Evolutionary conservation across 2,888 invertebrate species (phyloP).

Genomic region (Melanargia galathea): DNA sequence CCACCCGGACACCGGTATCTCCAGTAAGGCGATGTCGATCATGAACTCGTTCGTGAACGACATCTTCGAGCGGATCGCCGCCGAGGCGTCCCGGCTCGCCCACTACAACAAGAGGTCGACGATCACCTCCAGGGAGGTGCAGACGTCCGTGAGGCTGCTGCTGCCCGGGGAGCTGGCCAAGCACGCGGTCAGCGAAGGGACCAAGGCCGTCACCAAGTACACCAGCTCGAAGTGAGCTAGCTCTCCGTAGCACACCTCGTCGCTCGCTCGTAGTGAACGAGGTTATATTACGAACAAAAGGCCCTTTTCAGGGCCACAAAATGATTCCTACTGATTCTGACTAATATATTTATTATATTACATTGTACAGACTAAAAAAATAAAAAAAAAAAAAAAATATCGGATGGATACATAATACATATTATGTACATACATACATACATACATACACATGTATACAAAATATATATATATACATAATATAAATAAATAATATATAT

Average conservation of each 20-base stretch:
- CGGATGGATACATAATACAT: no score
- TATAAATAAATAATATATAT: no score
- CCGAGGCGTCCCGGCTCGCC: slow-evolving; percentile 83
- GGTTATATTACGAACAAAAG: not conserved
- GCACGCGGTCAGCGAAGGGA: slow-evolving; percentile 86
- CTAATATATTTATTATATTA: no score
- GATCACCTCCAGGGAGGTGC: slow-evolving; percentile 86
- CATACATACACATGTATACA: no score
- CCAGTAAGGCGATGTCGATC: slow-evolving; percentile 84
- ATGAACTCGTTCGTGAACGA: slow-evolving; percentile 89
- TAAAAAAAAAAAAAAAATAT: not conserved
- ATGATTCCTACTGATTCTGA: not conserved
- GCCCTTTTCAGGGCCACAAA: not conserved
- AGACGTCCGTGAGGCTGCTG: slow-evolving; percentile 85
- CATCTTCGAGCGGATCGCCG: slow-evolving; percentile 86
- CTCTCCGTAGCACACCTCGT: no score
- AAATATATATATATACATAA: no score
- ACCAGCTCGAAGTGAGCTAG: slow-evolving; percentile 63
- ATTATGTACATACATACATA: no score
- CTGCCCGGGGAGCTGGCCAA: slow-evolving; percentile 87
- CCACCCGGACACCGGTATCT: slow-evolving; percentile 82
- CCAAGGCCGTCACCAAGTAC: slow-evolving; percentile 84
- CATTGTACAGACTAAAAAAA: no score
- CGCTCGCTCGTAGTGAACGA: not conserved
- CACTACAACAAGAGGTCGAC: slow-evolving; percentile 85